Percentiles rank a stretch among this genome's conserved stretches.
These are phyloP conservation scores for Cavia aperea DNA, from an alignment of 2,113 vertebrate species.

Conservation along the genomic window DNA sequence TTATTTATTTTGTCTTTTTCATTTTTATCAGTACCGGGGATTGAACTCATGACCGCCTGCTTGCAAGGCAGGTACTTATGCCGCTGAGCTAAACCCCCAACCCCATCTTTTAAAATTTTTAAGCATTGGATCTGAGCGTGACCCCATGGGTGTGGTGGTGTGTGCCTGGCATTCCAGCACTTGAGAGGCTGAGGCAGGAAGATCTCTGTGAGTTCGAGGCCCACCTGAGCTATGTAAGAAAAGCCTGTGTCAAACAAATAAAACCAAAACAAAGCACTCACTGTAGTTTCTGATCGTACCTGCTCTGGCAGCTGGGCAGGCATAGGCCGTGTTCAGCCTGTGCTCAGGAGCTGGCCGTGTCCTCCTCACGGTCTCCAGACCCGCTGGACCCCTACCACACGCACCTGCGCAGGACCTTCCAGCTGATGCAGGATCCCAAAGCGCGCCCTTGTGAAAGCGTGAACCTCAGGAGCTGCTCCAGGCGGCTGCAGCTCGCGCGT, in stretches of 20 bases:
- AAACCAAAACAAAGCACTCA: too few relatives aligned
- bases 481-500: not conserved
- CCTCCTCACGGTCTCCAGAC: not conserved
- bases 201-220: not conserved
- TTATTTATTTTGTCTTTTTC: too few relatives aligned
- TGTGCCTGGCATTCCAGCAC: not conserved
- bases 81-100: too few relatives aligned
- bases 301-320: not conserved
- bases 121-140: too few relatives aligned
- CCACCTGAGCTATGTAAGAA: not conserved
- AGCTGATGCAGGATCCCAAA: conserved; percentile 61
- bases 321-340: not conserved
- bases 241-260: not conserved
- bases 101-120: too few relatives aligned
- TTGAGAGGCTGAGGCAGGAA: not conserved
- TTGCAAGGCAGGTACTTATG: too few relatives aligned
- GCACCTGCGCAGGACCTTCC: conserved; percentile 20
- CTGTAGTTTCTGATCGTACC: rapidly evolving
- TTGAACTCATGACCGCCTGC: too few relatives aligned
- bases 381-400: conserved; percentile 32
- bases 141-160: too few relatives aligned
- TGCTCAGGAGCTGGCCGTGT: not conserved
- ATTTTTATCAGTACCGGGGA: too few relatives aligned
- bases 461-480: conserved; percentile 59
- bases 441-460: not conserved